Base-by-base conservation (phyloP, 2,888 invertebrate species). In the Scaptomyza parva region DNA sequence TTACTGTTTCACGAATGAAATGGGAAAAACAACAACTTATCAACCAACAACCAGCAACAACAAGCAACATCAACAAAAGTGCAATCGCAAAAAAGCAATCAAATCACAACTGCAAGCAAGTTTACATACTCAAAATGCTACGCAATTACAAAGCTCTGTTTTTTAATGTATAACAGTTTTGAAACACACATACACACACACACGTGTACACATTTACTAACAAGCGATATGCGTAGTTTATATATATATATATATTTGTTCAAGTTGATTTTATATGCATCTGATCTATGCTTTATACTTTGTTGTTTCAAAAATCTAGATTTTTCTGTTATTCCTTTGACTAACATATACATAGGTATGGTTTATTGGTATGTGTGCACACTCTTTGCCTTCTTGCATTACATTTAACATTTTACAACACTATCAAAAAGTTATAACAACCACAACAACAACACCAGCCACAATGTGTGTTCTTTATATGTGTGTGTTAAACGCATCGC, bases 1-100 rank as follows among this genome's bases (percentile, higher is more conserved):
- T 78, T 91, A 70, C 85, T 91, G 55, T 91, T 91, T 76, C 91
- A 88, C 44, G 91, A 86, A 72, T 89, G n/a, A 64, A 85, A 28
- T 62, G 47, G 26, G 35, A 0, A 2, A 40, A 37, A 8, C 28
- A 47, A 17, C 14, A 51, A 24, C n/a, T n/a, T n/a, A n/a, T n/a
- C n/a, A n/a, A n/a, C n/a, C n/a, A 61, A 18, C 14, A 50, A 24
- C 53, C 17, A 55, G 22, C 45, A 30, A 14, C 59, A 40, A 41
- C 54, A 47, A 62, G 12, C 53, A 57, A 44, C 50, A 62, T 18
- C 60, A 65, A 57, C 43, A 63, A n/a, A 52, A 59, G 52, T 63
- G 58, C 68, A 73, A 43, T 20, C 48, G 20, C 37, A 61, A 55
- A 68, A 68, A 57, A 48, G 66, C 69, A 75, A 61, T 67, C 68